Evolutionary conservation across 2,888 invertebrate species (phyloP).

Genomic region (Xestia c-nigrum): DNA sequence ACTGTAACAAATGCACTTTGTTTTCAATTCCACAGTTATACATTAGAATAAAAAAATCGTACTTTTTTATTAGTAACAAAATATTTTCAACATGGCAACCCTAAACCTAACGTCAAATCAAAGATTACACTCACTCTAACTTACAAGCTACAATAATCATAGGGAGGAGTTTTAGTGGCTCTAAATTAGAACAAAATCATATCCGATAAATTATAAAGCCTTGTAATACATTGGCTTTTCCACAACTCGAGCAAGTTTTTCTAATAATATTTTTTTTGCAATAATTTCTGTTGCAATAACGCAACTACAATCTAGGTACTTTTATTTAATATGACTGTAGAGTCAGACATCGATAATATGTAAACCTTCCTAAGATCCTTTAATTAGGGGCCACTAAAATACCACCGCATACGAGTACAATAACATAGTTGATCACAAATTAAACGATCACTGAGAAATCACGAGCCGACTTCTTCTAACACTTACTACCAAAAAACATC

Average conservation of each 20-base stretch:
- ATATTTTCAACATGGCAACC: constrained; percentile 83
- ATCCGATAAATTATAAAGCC: neutral
- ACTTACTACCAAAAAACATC: constrained; percentile 50
- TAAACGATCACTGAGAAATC: constrained; percentile 82
- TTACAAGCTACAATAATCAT: constrained; percentile 50
- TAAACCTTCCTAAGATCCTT: neutral
- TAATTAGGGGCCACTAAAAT: constrained; percentile 36
- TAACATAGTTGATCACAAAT: constrained; percentile 75
- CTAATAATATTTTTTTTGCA: neutral
- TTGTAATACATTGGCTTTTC: neutral
- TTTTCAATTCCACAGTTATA: constrained; percentile 78
- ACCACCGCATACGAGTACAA: constrained; percentile 28
- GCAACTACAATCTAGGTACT: neutral
- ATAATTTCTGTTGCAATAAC: neutral
- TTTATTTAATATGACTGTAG: neutral
- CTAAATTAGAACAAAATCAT: constrained; percentile 57
- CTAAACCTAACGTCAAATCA: constrained; percentile 74
- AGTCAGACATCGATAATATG: neutral
- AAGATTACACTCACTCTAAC: constrained; percentile 67
- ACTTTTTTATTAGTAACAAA: constrained; percentile 67
- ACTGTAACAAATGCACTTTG: constrained; percentile 85
- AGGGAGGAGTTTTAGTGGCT: constrained; percentile 43
- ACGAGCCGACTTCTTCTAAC: constrained; percentile 69
- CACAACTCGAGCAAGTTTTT: neutral
- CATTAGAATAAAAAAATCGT: constrained; percentile 67